Evolutionary conservation across 2,113 vertebrate species (phyloP), one percentile per base, ranked within the genome.

Genomic region (Stomatorhinus ivindoensis): DNA sequence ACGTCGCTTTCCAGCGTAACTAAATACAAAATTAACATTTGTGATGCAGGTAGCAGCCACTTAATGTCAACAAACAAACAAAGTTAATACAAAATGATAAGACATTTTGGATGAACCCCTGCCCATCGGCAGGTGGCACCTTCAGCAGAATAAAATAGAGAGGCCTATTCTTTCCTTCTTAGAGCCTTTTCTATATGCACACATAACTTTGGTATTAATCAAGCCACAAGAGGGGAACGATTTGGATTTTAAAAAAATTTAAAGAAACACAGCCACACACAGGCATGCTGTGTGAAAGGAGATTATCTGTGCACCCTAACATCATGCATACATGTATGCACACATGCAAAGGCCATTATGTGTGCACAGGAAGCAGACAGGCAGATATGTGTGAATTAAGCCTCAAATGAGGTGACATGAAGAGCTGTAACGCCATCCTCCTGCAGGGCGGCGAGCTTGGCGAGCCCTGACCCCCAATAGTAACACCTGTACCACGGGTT

Each of bases 401-500:
- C 9, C 89, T 90, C 91, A 91, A 89, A 88, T 27, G 31, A 90
- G 92, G 92, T 92, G 90, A 92, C 39, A 13, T 92, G 31, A 15
- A 80, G 73, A 35, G 35, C 35, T 17, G 13, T 80, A 80, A 80
- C 39, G 15, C 35, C 73, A 69, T 69, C 61, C 61, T 13, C 31
- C 73, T 80, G 35, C 76, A 65, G 42, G 44, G 24, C 10, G 80
- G 69, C 1, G n/a, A 76, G 27, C 35, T 19, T n/a, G 61, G 27
- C 17, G 1, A 39, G 35, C 27, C 19, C 47, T 21, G 4, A 55
- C 42, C 69, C 97, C 97, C 97, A 93, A 95, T 95, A 95, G 97
- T 98, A 98, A 98, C 97, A 98, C 97, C 95, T 96, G 97, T 97
- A 96, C 95, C 94, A 95, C 88, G 93, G 95, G 94, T 94, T 96